A percentile compares a stretch with the other conserved stretches of the same genome.
phyloP scores from a whole-genome alignment of 1,140 invertebrate genomes.

The Bombus pyrosoma region DNA sequence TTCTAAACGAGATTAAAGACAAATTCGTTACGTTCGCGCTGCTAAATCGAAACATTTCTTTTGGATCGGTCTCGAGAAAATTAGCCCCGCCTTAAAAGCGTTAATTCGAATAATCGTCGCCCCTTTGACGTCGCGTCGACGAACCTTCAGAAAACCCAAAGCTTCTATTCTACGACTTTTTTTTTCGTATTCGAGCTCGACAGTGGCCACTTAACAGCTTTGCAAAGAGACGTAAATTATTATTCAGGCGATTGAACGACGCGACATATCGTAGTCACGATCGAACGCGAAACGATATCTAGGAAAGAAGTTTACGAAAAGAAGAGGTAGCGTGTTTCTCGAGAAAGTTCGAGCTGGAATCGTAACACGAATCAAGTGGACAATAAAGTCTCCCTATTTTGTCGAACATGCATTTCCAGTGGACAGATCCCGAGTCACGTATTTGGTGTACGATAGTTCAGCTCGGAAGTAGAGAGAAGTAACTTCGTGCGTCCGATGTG shows the following conservation, averaged over 20 bases:
- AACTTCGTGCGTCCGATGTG: slow-evolving; percentile 44
- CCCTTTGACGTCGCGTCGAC: slow-evolving; percentile 28
- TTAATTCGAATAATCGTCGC: slow-evolving; percentile 17
- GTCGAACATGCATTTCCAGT: slow-evolving; percentile 24
- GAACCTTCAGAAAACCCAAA: slow-evolving; percentile 6
- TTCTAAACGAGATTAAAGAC: slow-evolving; percentile 12
- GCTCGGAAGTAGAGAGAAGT: slow-evolving; percentile 39
- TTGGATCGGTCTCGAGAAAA: slow-evolving; percentile 4
- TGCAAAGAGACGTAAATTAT: slow-evolving; percentile 33
- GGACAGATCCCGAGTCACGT: slow-evolving; percentile 52
- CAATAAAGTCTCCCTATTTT: slow-evolving; percentile 25
- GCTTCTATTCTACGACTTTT: neutral
- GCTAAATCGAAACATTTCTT: neutral
- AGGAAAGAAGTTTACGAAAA: no score
- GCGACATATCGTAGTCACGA: no score
- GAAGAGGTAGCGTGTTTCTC: neutral
- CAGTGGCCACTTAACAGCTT: slow-evolving; percentile 57
- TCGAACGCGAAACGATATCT: no score
- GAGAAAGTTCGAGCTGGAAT: neutral
- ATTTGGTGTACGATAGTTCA: slow-evolving; percentile 33
- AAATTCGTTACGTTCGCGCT: neutral
- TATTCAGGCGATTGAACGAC: no score
- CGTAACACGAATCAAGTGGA: neutral
- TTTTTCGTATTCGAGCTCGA: neutral
- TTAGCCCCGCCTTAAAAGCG: slow-evolving; percentile 9